Evolutionary conservation across 2,113 vertebrate species (phyloP).

Genomic region (Cisticola juncidis): DNA sequence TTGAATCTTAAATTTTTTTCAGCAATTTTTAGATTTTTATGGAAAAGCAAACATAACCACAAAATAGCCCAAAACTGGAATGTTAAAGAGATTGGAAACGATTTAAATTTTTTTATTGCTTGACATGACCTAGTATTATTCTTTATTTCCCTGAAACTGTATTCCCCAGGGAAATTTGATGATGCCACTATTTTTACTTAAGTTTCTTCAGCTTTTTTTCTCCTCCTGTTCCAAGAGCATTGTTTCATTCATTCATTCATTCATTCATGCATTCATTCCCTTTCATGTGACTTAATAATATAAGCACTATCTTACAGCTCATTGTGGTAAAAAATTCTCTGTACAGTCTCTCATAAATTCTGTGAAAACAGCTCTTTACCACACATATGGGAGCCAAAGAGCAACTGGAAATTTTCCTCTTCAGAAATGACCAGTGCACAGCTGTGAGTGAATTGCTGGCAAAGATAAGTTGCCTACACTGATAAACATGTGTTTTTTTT

Average conservation of each 20-base stretch:
- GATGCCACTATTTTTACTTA: not conserved
- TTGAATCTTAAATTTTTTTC: not conserved
- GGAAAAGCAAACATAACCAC: not conserved
- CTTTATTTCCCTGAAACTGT: not conserved
- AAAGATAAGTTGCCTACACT: not conserved
- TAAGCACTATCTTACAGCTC: not conserved
- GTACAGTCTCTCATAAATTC: not conserved
- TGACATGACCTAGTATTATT: not conserved
- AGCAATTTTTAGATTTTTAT: not conserved
- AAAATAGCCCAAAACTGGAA: not conserved
- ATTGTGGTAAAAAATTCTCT: not conserved
- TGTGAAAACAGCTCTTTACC: not conserved
- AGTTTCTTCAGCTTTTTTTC: not conserved
- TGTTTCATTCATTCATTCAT: not conserved
- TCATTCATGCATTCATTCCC: not conserved
- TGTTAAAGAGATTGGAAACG: rapidly evolving
- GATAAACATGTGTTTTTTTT: not conserved
- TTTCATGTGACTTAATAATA: not conserved
- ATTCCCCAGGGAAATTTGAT: not conserved
- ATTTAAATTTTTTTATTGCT: not conserved
- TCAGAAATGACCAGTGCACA: not conserved
- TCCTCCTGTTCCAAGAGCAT: not conserved
- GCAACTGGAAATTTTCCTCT: not conserved
- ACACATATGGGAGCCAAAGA: not conserved
- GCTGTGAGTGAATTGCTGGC: not conserved